Evolutionary conservation across 2,113 vertebrate genomes (phyloP).

Genomic region (Pterocles burchelli): DNA sequence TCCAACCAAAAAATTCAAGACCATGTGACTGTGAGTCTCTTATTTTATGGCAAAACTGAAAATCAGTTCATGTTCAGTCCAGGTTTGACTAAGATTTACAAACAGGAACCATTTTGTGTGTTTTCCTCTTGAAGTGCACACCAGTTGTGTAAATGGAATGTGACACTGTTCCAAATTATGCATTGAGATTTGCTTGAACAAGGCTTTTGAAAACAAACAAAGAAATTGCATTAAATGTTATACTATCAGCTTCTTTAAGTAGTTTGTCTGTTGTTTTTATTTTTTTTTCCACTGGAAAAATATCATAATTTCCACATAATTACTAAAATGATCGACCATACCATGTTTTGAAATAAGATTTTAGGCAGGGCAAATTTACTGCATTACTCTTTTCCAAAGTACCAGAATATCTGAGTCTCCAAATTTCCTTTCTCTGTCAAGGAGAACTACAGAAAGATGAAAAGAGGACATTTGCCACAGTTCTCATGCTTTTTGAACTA

Average conservation of each 20-base stretch:
- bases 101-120: background rate
- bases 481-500: background rate
- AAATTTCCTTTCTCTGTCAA: background rate
- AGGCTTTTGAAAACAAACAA: background rate
- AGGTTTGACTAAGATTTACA: background rate
- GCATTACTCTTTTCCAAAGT: background rate
- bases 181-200: background rate
- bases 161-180: background rate
- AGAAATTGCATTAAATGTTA: background rate
- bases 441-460: background rate
- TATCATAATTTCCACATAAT: background rate
- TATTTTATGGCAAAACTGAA: background rate
- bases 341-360: background rate
- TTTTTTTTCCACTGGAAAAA: background rate
- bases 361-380: background rate
- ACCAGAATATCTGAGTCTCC: background rate
- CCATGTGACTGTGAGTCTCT: background rate
- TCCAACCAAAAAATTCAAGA: background rate
- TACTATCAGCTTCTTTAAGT: background rate
- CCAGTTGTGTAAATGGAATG: background rate
- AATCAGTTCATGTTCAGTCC: background rate
- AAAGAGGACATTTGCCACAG: background rate
- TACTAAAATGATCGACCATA: background rate
- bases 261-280: background rate
- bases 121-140: background rate